Evolutionary conservation across 2,888 invertebrate genomes (phyloP).

Genomic region (Conus canariensis): DNA sequence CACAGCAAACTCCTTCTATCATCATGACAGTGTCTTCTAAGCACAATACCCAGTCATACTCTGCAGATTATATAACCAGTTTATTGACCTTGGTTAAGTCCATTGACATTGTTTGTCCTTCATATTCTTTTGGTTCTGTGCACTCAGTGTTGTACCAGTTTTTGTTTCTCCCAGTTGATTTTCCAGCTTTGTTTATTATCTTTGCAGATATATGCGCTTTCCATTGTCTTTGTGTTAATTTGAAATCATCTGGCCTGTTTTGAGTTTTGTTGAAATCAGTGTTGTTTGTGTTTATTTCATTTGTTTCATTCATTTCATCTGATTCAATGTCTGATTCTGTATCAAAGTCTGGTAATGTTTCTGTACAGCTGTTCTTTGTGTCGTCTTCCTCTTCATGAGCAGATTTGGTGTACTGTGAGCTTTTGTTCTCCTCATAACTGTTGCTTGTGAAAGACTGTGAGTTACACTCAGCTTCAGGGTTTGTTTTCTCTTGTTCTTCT

Average conservation of each 20-base stretch:
- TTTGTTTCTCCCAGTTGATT: constrained; percentile 48
- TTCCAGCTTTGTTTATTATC: constrained; percentile 44
- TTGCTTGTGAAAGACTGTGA: no score
- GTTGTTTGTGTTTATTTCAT: not conserved
- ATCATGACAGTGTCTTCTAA: constrained; percentile 6
- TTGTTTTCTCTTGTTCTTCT: no score
- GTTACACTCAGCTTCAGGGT: no score
- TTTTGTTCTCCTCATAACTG: no score
- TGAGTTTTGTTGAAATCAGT: constrained; percentile 31
- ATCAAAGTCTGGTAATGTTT: not conserved
- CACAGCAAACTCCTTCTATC: not conserved
- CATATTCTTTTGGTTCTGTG: not conserved
- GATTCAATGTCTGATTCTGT: not conserved
- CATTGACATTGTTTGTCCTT: not conserved
- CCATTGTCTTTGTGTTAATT: constrained; percentile 1
- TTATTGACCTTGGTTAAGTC: not conserved
- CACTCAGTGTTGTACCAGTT: constrained; percentile 46
- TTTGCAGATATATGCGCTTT: constrained; percentile 4
- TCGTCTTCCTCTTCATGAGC: not conserved
- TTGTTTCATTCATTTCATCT: not conserved
- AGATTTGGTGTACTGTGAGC: not conserved
- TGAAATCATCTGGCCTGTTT: constrained; percentile 10
- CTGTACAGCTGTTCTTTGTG: not conserved
- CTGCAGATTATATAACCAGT: not conserved
- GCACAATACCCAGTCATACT: not conserved